Conservation (phyloP, 2,888 invertebrate species). For the Pandemis heparana region DNA sequence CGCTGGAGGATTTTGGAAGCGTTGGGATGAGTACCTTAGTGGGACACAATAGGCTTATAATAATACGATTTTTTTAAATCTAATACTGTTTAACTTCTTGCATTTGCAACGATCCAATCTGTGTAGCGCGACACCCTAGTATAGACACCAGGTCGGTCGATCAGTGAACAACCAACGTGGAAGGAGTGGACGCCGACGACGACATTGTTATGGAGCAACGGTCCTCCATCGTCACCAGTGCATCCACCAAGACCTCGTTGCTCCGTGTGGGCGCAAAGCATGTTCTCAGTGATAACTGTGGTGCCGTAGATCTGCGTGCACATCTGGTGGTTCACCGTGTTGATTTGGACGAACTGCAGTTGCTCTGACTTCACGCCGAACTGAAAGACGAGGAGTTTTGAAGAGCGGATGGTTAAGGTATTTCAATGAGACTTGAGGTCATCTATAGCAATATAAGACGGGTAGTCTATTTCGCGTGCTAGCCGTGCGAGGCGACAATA, state of each 20-base stretch:
- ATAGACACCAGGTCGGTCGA: not conserved
- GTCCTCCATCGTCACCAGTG: not conserved
- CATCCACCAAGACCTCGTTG: not conserved
- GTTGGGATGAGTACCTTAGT: too few relatives aligned
- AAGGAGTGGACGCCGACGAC: not conserved
- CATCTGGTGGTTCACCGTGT: not conserved
- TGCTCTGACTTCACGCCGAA: not conserved
- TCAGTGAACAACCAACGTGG: not conserved
- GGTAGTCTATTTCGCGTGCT: too few relatives aligned
- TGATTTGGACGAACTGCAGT: not conserved
- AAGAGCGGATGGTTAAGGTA: too few relatives aligned
- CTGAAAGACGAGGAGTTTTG: not conserved
- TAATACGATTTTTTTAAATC: too few relatives aligned
- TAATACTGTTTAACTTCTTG: not conserved
- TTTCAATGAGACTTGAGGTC: too few relatives aligned
- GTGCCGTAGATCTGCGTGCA: not conserved
- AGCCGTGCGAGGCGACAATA: too few relatives aligned
- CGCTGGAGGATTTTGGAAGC: too few relatives aligned
- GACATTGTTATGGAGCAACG: not conserved
- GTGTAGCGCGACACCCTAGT: not conserved
- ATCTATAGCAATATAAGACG: too few relatives aligned
- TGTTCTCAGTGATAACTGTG: not conserved
- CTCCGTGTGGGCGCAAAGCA: not conserved
- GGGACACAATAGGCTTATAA: too few relatives aligned
- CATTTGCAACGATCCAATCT: not conserved